Base-by-base conservation (phyloP, 2,888 invertebrate species). In the Petrophora chlorosata region DNA sequence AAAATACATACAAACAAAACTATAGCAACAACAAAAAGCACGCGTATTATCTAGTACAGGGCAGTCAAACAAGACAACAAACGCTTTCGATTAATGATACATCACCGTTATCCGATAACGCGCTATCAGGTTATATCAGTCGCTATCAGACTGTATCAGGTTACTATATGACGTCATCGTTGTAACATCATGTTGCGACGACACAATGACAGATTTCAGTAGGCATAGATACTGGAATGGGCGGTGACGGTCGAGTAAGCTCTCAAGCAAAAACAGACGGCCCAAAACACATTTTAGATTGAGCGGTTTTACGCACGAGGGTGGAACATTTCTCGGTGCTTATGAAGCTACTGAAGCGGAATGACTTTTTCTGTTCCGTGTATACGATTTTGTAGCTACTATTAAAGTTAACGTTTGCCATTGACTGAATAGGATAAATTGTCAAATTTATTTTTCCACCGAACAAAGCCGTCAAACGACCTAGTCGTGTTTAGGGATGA, bases 1-100 rank as follows among this genome's bases (percentile, higher is more conserved):
- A 3, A 30, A 8, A 30, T 15, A 17, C 10, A 32, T 3, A 19
- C 34, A 14, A 22, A 34, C 36, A 26, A 48, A 42, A 26, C 26
- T 35, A 35, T 23, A 8, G 14, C 29, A 7, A 14, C 30, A 38
- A 29, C 32, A 14, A 12, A 43, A 44, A 42, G 50, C 42, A 28
- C 40, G 9, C 19, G n/a, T 12, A 14, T 48, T 50, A 53, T 56
- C 56, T 32, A 38, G 41, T 39, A 44, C 49, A 43, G 26, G 28
- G 38, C 30, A 52, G 63, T 61, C 63, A 50, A 66, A 65, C 61
- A 10, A 70, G 64, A 67, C 67, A 66, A 73, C 73, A 73, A 78
- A 80, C 76, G 73, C 69, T 71, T 78, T 82, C 85, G 85, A 85
- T 87, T 87, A 87, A 82, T 72, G 80, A 74, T 77, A 80, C 85